Evolutionary conservation across 2,888 invertebrate species (phyloP), one percentile per base, ranked within the genome.

Genomic region (Euphydryas editha): DNA sequence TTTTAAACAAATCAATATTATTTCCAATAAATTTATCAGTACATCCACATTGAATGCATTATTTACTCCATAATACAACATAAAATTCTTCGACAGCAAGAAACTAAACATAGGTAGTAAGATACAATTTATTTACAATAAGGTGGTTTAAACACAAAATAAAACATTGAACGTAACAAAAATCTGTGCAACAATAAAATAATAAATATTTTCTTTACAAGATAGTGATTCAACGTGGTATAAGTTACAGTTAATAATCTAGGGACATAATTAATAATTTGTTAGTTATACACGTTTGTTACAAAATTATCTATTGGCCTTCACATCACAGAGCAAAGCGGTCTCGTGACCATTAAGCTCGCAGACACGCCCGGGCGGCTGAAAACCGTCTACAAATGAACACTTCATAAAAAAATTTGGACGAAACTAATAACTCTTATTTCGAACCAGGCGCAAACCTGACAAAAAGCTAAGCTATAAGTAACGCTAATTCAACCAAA

Each of bases 1-100:
- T 69, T 87, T 88, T 92, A 92, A 92, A 92, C 92, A 92, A 91
- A 90, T 92, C 92, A 90, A 92, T 92, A 92, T 92, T 92, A 92
- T 92, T 92, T 91, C 86, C 90, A 90, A 89, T 92, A 90, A 90
- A 90, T 87, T 89, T 91, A 90, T 92, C 91, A 88, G 90, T 90
- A 90, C 92, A 91, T 90, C 90, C 91, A 90, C 89, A 86, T 86
- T 84, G 90, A 92, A 91, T 88, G 90, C 81, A 72, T 85, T 84
- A 84, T 87, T 78, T 87, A 80, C 75, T 80, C 71, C 78, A 86
- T 84, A 84, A 88, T 88, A 88, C 82, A 91, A 90, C 87, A 87
- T 87, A 88, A 85, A 84, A 86, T 82, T 87, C 88, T 85, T 86
- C 87, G 86, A 88, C 85, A 81, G 80, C 78, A 78, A 81, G 79